These are phyloP conservation scores for Atta texana DNA, from an alignment of 1,140 invertebrate species.

Conservation along the genomic window DNA sequence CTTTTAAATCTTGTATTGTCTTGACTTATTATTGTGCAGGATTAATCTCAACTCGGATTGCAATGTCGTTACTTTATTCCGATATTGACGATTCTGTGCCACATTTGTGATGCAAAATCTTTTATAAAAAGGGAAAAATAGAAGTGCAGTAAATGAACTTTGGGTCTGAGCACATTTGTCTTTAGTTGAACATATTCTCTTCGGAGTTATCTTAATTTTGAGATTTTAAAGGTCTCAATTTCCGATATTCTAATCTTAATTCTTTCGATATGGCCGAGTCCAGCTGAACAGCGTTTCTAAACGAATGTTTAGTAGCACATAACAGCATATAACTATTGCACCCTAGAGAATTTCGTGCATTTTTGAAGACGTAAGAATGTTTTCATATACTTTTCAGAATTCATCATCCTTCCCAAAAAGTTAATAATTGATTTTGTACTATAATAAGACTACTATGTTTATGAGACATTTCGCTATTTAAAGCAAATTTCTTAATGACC, in stretches of 20 bases:
- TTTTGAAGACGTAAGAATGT: neutral
- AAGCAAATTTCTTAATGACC: neutral
- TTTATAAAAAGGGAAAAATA: slow-evolving; percentile 16
- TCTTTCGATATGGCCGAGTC: neutral
- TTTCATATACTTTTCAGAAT: slow-evolving; percentile 1
- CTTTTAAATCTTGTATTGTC: slow-evolving; percentile 15
- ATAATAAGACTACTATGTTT: neutral
- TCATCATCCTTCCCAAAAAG: neutral
- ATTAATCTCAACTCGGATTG: slow-evolving; percentile 9
- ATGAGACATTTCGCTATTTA: neutral
- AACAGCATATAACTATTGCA: neutral
- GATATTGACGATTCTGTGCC: slow-evolving; percentile 23
- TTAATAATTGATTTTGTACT: slow-evolving; percentile 40
- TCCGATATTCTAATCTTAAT: slow-evolving; percentile 21
- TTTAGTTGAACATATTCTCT: no score
- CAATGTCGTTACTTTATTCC: neutral
- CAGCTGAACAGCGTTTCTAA: neutral
- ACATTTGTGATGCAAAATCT: slow-evolving; percentile 27
- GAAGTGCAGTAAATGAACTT: slow-evolving; percentile 31
- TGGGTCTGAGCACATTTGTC: neutral
- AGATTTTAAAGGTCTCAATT: neutral
- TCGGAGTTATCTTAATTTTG: neutral
- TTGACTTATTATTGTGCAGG: neutral
- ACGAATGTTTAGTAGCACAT: neutral
- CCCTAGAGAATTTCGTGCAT: neutral